Percentiles rank a stretch among this genome's conserved stretches.
Evolutionary conservation across 2,113 vertebrate genomes (phyloP).

Genomic region (Furnarius figulus): DNA sequence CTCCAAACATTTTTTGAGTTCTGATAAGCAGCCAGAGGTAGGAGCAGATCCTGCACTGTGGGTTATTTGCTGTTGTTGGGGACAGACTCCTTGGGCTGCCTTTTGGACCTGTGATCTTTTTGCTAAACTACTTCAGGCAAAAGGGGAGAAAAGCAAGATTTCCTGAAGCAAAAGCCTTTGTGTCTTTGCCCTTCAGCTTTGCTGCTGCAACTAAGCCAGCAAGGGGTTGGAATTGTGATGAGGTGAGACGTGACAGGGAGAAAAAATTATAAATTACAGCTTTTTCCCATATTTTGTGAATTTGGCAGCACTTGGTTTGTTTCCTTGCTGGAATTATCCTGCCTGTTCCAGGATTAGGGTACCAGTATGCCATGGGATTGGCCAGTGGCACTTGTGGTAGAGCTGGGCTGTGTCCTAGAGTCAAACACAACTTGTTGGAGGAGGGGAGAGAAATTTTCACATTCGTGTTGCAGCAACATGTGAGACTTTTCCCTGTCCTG

Average conservation of each 20-base stretch:
- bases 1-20: accelerated
- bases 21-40: not conserved
- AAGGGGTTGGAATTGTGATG: not conserved
- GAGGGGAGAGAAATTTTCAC: not conserved
- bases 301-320: not conserved
- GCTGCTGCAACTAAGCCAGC: not conserved
- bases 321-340: not conserved
- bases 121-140: not conserved
- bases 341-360: not conserved
- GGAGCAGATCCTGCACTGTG: not conserved
- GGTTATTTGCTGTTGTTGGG: not conserved
- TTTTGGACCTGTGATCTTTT: not conserved
- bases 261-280: not conserved
- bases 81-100: not conserved
- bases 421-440: not conserved
- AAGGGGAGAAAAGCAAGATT: not conserved
- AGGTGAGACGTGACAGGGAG: not conserved
- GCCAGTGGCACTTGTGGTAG: not conserved
- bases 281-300: not conserved
- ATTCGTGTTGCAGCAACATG: accelerated
- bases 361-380: not conserved
- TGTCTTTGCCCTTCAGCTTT: not conserved
- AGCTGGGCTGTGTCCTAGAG: not conserved
- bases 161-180: not conserved
- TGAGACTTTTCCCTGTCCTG: not conserved